Conservation (phyloP, 1,140 invertebrate genomes). For the Papilio machaon region DNA sequence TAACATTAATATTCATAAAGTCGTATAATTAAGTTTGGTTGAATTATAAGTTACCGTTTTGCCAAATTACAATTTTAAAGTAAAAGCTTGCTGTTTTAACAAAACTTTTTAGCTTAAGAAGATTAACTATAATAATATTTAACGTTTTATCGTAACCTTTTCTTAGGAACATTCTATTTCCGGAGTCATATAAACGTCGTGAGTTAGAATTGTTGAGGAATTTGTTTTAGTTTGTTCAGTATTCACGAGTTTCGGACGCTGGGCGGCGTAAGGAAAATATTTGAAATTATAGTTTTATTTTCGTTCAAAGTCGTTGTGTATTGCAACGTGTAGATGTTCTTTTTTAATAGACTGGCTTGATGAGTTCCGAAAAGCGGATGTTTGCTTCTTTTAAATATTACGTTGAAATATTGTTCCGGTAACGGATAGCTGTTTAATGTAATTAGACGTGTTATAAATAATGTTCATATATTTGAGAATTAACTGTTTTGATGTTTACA, state of each 20-base stretch:
- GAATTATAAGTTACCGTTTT: neutral
- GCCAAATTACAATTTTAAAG: neutral
- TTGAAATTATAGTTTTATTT: conserved; percentile 38
- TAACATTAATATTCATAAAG: conserved; percentile 8
- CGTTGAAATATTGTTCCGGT: conserved; percentile 36
- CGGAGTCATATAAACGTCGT: neutral
- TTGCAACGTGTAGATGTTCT: conserved; percentile 32
- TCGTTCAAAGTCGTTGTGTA: conserved; percentile 34
- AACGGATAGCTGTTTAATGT: conserved; percentile 26
- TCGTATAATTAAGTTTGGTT: neutral
- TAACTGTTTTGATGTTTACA: conserved; percentile 8
- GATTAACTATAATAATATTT: neutral
- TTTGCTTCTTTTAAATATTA: conserved; percentile 28
- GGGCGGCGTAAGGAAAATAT: conserved; percentile 32
- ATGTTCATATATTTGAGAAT: conserved; percentile 19
- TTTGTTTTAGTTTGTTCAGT: conserved; percentile 36
- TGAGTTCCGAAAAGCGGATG: conserved; percentile 32
- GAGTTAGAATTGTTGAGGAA: conserved; percentile 31
- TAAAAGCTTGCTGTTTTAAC: neutral
- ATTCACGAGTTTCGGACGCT: conserved; percentile 21
- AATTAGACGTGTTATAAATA: conserved; percentile 29
- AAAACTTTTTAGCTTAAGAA: neutral
- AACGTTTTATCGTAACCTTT: conserved; percentile 1
- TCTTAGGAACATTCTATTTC: conserved; percentile 23
- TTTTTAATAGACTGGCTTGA: conserved; percentile 31